Evolutionary conservation across 2,113 vertebrate species (phyloP), one percentile per base, ranked within the genome.

Genomic region (Sterrhoptilus dennistouni): DNA sequence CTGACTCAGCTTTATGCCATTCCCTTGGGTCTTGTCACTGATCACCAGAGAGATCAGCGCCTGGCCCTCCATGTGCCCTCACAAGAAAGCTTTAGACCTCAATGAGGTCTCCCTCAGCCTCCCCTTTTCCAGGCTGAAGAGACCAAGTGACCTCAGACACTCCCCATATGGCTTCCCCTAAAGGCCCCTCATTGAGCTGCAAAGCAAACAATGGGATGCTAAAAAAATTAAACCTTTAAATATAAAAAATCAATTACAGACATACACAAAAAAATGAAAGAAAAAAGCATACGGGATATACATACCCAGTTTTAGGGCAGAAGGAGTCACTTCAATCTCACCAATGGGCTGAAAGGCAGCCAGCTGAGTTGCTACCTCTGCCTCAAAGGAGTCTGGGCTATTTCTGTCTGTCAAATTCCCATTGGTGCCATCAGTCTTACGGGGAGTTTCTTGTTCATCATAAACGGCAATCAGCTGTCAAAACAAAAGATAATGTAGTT

Each of bases 241-340:
- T 27, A 45, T 5, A 29, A 9, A 60, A 70, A 84, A 68, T 14
- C 0, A 0, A 69, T 21, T 25, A 56, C 9, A 79, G 25, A 54
- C 36, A 64, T 10, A 29, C 6, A 15, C 9, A 75, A 25, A 52
- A 59, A 68, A 76, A 40, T 4, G 0, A n/a, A 60, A 29, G 16
- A 10, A 47, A 31, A 68, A 47, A 29, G 4, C 35, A 69, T 40
- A 12, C 21, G 75, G 63, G 49, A 87, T 8, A 52, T 57, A 98
- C 99, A 4, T 98, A 99, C 99, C 99, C 89, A 99, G 98, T 96
- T 99, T 99, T 53, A 99, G 97, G 63, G 98, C 98, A 57, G 99
- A 99, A 68, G 99, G 98, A 87, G 98, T 99, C 93, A 99, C 99
- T 98, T 99, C 99, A 52, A 99, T 99, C 97, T 99, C 99, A 83